Base-by-base conservation (phyloP, 2,113 vertebrate species). In the Lycocorax pyrrhopterus region DNA sequence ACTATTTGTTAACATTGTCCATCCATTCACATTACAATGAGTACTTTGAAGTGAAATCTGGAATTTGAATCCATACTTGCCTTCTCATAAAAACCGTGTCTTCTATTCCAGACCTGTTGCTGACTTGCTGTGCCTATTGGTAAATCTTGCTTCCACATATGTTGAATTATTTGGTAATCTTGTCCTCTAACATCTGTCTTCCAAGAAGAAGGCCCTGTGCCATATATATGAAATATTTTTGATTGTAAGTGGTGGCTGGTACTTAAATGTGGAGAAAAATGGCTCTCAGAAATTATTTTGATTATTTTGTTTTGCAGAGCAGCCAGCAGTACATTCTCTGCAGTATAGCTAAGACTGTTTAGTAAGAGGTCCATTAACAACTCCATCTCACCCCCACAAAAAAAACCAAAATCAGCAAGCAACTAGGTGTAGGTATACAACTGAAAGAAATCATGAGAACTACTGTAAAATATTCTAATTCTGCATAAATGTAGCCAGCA, bases 301-400 rank as follows among this genome's bases (percentile, higher is more conserved):
- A 51, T 72, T 26, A 27, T 20, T 82, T 46, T 3, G 0, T 78
- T 81, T 63, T 62, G 15, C 52, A 52, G 43, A 72, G 19, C 17
- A 78, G 14, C 51, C 51, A 55, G 8, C 9, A 59, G 14, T 64
- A 29, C 16, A n/a, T 91, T 37, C 18, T 69, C 16, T 56, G 27
- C 18, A 76, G 29, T 23, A 37, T 2, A 60, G 43, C 64, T 32
- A 64, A 64, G 30, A 64, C 7, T 10, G 3, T 37, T 68, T 15
- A 68, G 21, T 37, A 63, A 37, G 14, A 59, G 0, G 0, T n/a
- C 43, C 16, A 39, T 51, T 69, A 60, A 62, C 33, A 86, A 10
- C 27, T 59, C 4, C 32, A 17, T 21, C 47, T 55, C 29, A 41
- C 0, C 5, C 3, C 5, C 4, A 1, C n/a, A 33, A 59, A 78